A percentile compares a stretch with the other conserved stretches of the same genome.
Evolutionary conservation across 2,113 vertebrate genomes (phyloP).

Genomic region (Drymodes brunneopygia): DNA sequence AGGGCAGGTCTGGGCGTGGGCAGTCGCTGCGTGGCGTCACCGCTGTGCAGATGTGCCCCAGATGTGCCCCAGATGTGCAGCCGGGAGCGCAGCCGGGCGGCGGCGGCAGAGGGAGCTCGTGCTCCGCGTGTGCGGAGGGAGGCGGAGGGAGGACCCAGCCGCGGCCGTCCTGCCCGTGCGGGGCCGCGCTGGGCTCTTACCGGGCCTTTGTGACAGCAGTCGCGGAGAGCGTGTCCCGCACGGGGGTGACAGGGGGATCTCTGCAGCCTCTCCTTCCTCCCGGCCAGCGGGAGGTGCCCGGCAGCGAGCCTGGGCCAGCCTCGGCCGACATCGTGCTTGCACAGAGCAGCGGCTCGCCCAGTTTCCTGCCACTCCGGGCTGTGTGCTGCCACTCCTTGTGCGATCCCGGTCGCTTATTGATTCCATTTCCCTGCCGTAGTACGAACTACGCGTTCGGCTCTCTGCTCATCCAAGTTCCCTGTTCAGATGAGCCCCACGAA

Average conservation of each 20-base stretch:
- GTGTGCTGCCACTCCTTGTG: not conserved
- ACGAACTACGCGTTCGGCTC: fast-evolving
- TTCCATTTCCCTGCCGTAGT: not conserved
- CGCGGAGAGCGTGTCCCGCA: not conserved
- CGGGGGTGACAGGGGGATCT: not conserved
- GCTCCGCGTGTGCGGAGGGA: not conserved
- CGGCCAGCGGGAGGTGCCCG: fast-evolving
- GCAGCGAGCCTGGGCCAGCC: not conserved
- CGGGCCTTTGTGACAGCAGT: not conserved
- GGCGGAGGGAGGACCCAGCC: not conserved
- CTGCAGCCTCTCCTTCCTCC: not conserved
- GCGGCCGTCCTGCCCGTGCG: not conserved
- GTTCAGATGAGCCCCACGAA: not conserved
- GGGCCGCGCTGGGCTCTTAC: not conserved
- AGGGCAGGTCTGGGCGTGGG: not conserved
- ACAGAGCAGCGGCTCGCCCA: not conserved
- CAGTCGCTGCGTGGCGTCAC: fast-evolving
- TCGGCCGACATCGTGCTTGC: not conserved
- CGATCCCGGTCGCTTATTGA: not conserved
- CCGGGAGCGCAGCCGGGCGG: fast-evolving
- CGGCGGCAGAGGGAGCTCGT: slow-evolving; percentile 23
- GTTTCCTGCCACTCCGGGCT: not conserved
- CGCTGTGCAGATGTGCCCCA: not conserved
- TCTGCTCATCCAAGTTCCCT: not conserved
- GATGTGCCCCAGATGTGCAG: not conserved